Conservation (phyloP, 2,797 vertebrate genomes). For the Muraenolepis orangiensis region DNA sequence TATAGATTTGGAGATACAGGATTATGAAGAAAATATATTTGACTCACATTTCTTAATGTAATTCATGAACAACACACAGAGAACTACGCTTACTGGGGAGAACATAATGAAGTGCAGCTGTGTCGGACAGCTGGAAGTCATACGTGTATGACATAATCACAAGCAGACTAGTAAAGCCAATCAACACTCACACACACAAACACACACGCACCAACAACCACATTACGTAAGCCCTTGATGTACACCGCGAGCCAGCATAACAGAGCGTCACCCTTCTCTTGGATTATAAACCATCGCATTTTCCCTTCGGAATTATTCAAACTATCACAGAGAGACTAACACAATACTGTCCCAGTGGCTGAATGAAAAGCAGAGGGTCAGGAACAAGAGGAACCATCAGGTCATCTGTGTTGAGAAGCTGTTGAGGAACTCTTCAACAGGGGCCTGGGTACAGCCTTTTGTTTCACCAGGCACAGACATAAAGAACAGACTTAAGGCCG, state of each 20-base stretch:
- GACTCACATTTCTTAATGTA: not conserved
- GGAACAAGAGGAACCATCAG: constrained; percentile 26
- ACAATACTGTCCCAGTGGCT: constrained; percentile 1
- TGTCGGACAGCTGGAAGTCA: constrained; percentile 62
- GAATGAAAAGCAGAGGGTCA: constrained; percentile 51
- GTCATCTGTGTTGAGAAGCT: constrained; percentile 33
- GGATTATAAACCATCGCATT: constrained; percentile 20
- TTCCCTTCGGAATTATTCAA: constrained; percentile 9
- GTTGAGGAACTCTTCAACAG: constrained; percentile 31
- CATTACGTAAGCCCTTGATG: constrained; percentile 37
- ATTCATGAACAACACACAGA: constrained; percentile 15
- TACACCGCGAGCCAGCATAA: constrained; percentile 26
- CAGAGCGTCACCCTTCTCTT: constrained; percentile 41
- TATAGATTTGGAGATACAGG: not conserved
- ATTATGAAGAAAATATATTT: not conserved
- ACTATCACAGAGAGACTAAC: constrained; percentile 21
- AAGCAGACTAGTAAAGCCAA: constrained; percentile 39
- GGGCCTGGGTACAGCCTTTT: not conserved
- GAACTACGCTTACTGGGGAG: constrained; percentile 21
- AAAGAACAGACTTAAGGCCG: too few relatives aligned
- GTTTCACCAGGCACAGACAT: not conserved
- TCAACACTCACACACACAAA: constrained; percentile 37
- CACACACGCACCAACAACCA: constrained; percentile 14
- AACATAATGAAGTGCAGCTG: constrained; percentile 52
- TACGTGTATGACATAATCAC: constrained; percentile 59